phyloP scores from a whole-genome alignment of 2,113 vertebrate genomes.

The Phasianus colchicus region DNA sequence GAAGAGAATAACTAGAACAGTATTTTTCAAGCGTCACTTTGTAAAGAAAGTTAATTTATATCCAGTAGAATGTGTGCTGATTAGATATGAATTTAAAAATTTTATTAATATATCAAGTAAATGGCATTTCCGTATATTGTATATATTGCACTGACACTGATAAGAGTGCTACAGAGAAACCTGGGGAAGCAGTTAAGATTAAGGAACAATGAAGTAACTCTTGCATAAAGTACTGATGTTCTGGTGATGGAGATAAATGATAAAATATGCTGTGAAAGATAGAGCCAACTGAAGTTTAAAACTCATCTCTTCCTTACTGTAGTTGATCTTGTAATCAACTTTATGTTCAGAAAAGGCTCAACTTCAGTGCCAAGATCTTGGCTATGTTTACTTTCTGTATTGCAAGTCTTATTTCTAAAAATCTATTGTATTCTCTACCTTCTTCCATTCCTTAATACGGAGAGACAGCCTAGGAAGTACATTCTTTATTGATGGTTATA shows the following conservation, averaged over 20 bases:
- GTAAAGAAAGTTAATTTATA: no score
- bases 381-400: no score
- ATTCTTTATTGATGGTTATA: background rate
- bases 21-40: no score
- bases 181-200: no score
- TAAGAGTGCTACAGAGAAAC: no score
- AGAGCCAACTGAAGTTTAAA: background rate
- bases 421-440: background rate
- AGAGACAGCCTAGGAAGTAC: background rate
- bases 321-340: background rate
- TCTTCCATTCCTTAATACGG: background rate
- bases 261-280: background rate
- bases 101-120: no score
- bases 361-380: no score
- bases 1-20: background rate
- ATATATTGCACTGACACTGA: background rate
- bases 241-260: background rate
- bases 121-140: no score
- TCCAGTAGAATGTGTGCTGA: no score
- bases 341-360: background rate
- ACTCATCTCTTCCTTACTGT: background rate
- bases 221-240: background rate
- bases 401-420: no score
- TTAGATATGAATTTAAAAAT: no score
- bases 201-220: background rate